These are phyloP conservation scores for Neopelma chrysocephalum DNA, from an alignment of 2,797 vertebrate genomes.

Conservation along the genomic window DNA sequence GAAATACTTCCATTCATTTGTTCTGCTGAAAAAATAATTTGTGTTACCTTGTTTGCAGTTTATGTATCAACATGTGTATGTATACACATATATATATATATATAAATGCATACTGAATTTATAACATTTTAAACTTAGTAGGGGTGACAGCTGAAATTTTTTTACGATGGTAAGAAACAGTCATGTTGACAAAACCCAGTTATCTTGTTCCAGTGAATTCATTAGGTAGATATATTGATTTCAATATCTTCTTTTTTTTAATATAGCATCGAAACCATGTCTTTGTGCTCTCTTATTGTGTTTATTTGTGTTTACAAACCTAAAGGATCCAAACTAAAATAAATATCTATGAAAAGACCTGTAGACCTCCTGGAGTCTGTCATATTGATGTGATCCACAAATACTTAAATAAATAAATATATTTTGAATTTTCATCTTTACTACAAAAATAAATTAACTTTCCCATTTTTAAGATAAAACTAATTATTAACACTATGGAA, in stretches of 20 bases:
- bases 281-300: background rate
- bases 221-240: background rate
- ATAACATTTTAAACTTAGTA: background rate
- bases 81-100: no score
- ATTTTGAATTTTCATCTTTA: background rate
- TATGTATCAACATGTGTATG: background rate
- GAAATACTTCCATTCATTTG: background rate
- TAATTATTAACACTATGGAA: background rate
- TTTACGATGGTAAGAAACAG: background rate
- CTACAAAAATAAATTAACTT: background rate
- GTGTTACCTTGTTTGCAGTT: background rate
- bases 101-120: background rate
- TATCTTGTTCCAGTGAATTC: background rate
- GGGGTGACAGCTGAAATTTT: background rate
- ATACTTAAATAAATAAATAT: background rate
- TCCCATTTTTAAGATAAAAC: background rate
- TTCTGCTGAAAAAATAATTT: background rate
- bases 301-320: background rate
- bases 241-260: background rate
- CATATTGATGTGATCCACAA: background rate
- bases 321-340: background rate
- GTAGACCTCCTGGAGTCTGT: background rate
- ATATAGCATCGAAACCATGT: background rate
- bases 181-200: background rate
- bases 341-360: background rate